Evolutionary conservation across 2,888 invertebrate genomes (phyloP).

Genomic region (Caenorhabditis sp.): DNA sequence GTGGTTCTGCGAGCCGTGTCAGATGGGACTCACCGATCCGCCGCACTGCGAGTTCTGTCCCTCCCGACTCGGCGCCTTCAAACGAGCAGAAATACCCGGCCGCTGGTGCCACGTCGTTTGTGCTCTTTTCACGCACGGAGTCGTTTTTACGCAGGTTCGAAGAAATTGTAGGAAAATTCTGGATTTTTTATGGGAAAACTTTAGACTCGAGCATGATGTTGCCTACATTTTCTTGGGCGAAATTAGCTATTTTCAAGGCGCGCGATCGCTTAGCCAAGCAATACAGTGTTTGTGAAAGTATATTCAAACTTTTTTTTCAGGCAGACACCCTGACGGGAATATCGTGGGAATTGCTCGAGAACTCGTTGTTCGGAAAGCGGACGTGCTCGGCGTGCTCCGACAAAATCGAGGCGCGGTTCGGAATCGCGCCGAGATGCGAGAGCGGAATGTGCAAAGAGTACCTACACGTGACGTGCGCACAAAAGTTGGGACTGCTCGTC

Average conservation of each 20-base stretch:
- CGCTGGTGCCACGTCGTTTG: slow-evolving; percentile 97
- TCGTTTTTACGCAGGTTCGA: slow-evolving; percentile 91
- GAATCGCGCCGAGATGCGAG: slow-evolving; percentile 96
- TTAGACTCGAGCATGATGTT: too few species aligned
- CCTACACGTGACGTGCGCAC: slow-evolving; percentile 93
- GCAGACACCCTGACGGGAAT: slow-evolving; percentile 85
- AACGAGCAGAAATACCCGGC: slow-evolving; percentile 84
- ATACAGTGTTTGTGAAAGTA: too few species aligned
- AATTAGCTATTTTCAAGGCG: too few species aligned
- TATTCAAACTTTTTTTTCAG: background rate
- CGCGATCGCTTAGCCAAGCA: too few species aligned
- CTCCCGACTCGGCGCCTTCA: slow-evolving; percentile 89
- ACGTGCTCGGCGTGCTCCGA: slow-evolving; percentile 92
- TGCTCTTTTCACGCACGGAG: slow-evolving; percentile 96
- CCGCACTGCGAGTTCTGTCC: slow-evolving; percentile 96
- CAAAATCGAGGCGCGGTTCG: slow-evolving; percentile 89
- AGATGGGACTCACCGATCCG: slow-evolving; percentile 81
- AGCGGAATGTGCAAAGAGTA: slow-evolving; percentile 97
- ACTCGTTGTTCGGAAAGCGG: slow-evolving; percentile 94
- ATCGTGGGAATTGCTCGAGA: slow-evolving; percentile 97
- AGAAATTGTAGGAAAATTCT: too few species aligned
- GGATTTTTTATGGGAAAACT: too few species aligned
- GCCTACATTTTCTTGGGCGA: too few species aligned
- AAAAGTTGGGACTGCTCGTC: slow-evolving; percentile 67
- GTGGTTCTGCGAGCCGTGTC: slow-evolving; percentile 99